Evolutionary conservation across 2,113 vertebrate species (phyloP), one percentile per base, ranked within the genome.

Genomic region (Brachyhypopomus gauderio): DNA sequence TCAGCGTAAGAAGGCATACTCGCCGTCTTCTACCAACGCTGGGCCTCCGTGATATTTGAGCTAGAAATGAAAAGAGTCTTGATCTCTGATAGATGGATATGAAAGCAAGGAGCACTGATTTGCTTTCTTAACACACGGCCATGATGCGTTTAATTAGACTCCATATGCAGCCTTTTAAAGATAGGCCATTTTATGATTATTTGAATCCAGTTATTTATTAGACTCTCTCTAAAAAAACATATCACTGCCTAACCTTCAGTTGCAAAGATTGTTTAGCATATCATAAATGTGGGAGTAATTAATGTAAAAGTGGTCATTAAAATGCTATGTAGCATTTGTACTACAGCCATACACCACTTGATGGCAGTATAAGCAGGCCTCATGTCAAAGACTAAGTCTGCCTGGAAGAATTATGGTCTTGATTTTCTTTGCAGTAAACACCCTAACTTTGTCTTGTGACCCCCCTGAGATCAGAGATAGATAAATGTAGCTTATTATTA

Each of bases 21-120:
- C 70, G 52, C 75, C 34, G 56, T 48, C 73, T 74, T 77, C 82
- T 80, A 63, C 79, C 73, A 82, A 74, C 73, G 38, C 16, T 60
- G 25, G 69, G 73, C 72, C 73, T 84, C 82, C 78, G 82, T 86
- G 84, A 85, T 87, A 87, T 87, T 87, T 85, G 77, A 66, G 64
- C 77, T 71, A 60, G 60, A 82, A 80, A 80, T 80, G 84, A 82
- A 30, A 82, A 80, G 75, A 16, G 56, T 58, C 63, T 45, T 84
- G 78, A 82, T 85, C 82, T 85, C 55, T 75, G 79, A 75, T 80
- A 86, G 77, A 84, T 79, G 77, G 78, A 83, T 80, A 77, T 77
- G 81, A 74, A 74, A 36, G 82, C 77, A 82, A 25, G 56, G 60
- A 83, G 71, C n/a, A 67, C 62, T 27, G 36, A 80, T 72, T 52